A percentile compares a stretch with the other conserved stretches of the same genome.
Conservation (phyloP, 2,888 invertebrate genomes). For the Tenodera sinensis region DNA sequence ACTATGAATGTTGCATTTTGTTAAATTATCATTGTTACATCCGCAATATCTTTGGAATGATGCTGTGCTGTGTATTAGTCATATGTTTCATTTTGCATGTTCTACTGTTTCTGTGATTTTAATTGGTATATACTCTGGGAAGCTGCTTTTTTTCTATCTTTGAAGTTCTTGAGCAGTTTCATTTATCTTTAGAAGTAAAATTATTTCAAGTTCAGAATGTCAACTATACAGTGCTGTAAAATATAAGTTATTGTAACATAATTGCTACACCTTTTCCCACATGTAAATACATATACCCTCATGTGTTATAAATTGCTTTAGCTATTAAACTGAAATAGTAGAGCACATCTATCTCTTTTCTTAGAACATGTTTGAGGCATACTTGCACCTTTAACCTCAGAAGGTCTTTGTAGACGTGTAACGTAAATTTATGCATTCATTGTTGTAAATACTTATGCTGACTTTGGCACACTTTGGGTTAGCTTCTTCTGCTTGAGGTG, state of each 20-base stretch:
- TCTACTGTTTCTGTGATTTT: not conserved
- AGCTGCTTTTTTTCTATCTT: not conserved
- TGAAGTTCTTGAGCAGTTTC: not conserved
- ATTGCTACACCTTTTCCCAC: not conserved
- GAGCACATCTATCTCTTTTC: not conserved
- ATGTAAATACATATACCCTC: not conserved
- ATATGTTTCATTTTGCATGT: not conserved
- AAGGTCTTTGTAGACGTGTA: not conserved
- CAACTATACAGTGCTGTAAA: not conserved
- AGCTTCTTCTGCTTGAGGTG: not conserved
- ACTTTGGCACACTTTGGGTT: not conserved
- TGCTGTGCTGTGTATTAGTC: not conserved
- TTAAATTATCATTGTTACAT: not conserved
- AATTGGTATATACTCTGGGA: not conserved
- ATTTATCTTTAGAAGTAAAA: not conserved
- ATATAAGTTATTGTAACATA: not conserved
- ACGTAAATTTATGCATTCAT: not conserved
- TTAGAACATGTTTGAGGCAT: not conserved
- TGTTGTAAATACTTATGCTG: not conserved
- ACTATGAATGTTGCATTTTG: not conserved
- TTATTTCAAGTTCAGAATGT: not conserved
- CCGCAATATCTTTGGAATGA: not conserved
- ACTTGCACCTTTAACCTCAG: not conserved
- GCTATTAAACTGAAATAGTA: not conserved
- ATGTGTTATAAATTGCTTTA: not conserved